These are phyloP conservation scores for Sakesphorus luctuosus DNA, from an alignment of 2,113 vertebrate genomes.

Conservation along the genomic window DNA sequence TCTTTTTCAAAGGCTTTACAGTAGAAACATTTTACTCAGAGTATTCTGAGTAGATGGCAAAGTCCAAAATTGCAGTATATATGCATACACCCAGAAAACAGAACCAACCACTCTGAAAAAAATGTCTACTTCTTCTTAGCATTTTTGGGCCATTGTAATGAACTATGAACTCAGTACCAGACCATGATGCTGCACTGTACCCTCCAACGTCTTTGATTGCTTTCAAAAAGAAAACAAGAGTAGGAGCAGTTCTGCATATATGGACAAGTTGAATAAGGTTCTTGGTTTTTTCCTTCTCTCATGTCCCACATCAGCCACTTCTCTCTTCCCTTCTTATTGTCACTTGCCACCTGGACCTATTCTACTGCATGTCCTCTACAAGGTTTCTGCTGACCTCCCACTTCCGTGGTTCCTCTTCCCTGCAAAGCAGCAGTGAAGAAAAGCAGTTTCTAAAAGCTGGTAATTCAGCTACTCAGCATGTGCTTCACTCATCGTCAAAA, in stretches of 20 bases:
- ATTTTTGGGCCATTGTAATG: background rate
- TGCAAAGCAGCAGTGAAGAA: background rate
- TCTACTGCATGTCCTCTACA: background rate
- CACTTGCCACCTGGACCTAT: background rate
- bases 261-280: background rate
- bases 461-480: background rate
- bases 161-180: background rate
- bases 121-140: background rate
- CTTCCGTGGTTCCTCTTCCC: background rate
- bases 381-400: background rate
- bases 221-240: background rate
- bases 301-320: background rate
- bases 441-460: background rate
- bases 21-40: background rate
- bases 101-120: background rate
- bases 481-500: background rate
- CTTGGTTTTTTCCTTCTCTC: background rate
- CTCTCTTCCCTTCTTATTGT: background rate
- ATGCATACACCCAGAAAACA: background rate
- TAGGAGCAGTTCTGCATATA: background rate
- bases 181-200: background rate
- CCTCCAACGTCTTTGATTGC: background rate
- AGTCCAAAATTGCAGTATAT: background rate
- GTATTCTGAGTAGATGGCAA: background rate
- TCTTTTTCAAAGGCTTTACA: background rate